phyloP scores from a whole-genome alignment of 2,797 vertebrate species.

The Onychomys leucogaster region DNA sequence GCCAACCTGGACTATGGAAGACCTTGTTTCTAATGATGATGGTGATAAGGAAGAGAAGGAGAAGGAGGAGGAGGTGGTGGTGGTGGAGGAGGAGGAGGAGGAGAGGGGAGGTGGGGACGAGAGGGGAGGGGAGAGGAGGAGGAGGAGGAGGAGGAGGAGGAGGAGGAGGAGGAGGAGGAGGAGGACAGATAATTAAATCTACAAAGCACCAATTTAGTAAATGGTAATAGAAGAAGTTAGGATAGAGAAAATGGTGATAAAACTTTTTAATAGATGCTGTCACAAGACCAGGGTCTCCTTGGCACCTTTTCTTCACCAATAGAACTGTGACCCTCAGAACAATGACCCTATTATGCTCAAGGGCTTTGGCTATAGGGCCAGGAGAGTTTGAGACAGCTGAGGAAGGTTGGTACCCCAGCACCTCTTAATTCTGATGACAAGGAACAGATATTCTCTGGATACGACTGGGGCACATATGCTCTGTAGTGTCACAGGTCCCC shows the following conservation, averaged over 20 bases:
- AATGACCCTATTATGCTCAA: rapidly evolving
- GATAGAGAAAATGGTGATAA: rapidly evolving
- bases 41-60: too few species aligned
- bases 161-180: background rate
- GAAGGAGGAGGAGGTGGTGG: background rate
- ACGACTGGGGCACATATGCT: background rate
- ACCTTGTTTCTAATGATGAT: background rate
- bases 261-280: rapidly evolving
- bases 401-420: background rate
- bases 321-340: rapidly evolving
- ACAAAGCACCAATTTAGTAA: background rate
- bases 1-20: background rate
- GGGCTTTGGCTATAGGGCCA: background rate
- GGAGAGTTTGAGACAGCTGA: background rate
- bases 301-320: rapidly evolving
- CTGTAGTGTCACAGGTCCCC: too few species aligned
- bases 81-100: too few species aligned
- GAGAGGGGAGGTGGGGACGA: too few species aligned
- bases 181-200: background rate
- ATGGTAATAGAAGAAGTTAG: background rate
- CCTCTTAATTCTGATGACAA: background rate
- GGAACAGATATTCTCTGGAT: background rate
- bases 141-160: too few species aligned
- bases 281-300: rapidly evolving
- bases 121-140: too few species aligned